Conservation (phyloP, 2,113 vertebrate genomes). For the Mirza zaza region DNA sequence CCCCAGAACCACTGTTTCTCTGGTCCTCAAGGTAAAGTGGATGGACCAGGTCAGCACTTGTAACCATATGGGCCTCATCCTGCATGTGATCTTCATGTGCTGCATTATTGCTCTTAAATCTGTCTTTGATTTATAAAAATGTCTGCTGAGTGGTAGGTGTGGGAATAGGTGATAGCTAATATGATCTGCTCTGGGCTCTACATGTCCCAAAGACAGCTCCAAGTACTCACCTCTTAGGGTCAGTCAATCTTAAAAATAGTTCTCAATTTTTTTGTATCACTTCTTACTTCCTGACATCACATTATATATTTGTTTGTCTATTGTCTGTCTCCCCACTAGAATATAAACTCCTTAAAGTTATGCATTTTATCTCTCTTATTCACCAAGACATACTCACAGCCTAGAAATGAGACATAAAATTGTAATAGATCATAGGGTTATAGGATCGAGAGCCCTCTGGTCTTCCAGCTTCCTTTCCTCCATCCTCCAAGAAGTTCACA, state of each 20-base stretch:
- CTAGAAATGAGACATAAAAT: background rate
- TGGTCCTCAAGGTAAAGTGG: background rate
- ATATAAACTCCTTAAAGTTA: background rate
- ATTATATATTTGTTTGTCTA: background rate
- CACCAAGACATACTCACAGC: background rate
- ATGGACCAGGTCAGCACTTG: background rate
- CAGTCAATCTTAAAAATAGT: background rate
- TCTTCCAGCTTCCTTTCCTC: background rate
- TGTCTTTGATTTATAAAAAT: conserved; percentile 1
- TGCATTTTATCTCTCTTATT: background rate
- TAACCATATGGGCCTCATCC: background rate
- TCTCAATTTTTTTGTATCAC: background rate
- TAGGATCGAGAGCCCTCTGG: background rate
- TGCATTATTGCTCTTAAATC: background rate
- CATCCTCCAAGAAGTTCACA: background rate
- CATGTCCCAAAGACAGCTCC: background rate
- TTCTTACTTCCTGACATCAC: background rate
- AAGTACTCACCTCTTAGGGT: background rate
- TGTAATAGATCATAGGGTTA: background rate
- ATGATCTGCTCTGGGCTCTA: background rate
- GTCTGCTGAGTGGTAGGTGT: background rate
- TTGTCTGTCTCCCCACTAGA: background rate
- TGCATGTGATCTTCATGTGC: background rate
- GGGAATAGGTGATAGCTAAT: background rate
- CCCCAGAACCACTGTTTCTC: background rate